A percentile compares a stretch with the other conserved stretches of the same genome.
phyloP scores from a whole-genome alignment of 2,888 invertebrate genomes.

The Tethea ocularis region DNA sequence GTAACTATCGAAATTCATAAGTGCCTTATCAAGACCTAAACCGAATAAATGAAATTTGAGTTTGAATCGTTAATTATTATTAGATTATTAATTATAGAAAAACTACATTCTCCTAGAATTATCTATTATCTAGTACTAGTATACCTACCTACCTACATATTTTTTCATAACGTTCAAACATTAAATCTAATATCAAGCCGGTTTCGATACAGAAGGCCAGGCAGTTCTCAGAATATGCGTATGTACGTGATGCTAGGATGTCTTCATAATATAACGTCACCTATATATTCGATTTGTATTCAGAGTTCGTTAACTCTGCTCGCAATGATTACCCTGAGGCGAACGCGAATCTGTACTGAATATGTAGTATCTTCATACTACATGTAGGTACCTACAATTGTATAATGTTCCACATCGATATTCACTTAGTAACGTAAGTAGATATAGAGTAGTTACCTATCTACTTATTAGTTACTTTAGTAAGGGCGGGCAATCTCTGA shows the following conservation, averaged over 20 bases:
- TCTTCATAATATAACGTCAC: slow-evolving; percentile 28
- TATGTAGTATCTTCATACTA: slow-evolving; percentile 14
- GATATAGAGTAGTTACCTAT: background rate
- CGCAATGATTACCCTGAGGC: slow-evolving; percentile 64
- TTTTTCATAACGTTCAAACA: too few relatives aligned
- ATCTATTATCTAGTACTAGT: too few relatives aligned
- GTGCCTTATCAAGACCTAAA: too few relatives aligned
- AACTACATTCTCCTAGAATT: too few relatives aligned
- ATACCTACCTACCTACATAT: too few relatives aligned
- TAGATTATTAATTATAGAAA: too few relatives aligned
- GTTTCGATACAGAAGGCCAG: background rate
- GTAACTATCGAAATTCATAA: too few relatives aligned
- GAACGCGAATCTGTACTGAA: slow-evolving; percentile 31
- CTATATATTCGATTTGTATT: slow-evolving; percentile 69
- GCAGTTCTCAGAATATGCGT: background rate
- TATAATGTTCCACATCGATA: background rate
- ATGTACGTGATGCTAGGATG: slow-evolving; percentile 2
- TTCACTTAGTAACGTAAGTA: background rate
- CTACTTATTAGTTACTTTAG: background rate
- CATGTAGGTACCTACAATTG: background rate
- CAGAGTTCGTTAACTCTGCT: slow-evolving; percentile 70
- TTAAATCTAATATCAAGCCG: background rate
- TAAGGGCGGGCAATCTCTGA: too few relatives aligned
- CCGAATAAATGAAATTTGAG: too few relatives aligned
- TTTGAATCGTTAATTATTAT: too few relatives aligned